Evolutionary conservation across 2,113 vertebrate genomes (phyloP).

Genomic region (Leiothrix lutea): DNA sequence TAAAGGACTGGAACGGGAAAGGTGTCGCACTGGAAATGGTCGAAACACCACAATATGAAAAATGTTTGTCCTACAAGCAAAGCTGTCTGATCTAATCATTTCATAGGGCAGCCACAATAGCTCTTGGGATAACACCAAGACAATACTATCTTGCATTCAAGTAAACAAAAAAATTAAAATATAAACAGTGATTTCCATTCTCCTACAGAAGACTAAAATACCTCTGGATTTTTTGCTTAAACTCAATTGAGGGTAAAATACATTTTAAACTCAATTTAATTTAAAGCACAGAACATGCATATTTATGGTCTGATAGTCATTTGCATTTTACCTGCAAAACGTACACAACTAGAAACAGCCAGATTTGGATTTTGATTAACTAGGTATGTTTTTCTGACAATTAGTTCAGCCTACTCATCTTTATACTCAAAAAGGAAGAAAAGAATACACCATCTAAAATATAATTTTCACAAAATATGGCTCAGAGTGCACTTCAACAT

Average conservation of each 20-base stretch:
- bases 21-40: conserved; percentile 33
- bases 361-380: neutral
- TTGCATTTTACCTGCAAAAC: neutral
- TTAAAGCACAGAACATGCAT: neutral
- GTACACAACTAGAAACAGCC: neutral
- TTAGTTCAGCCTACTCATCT: neutral
- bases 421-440: neutral
- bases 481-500: neutral
- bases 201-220: neutral
- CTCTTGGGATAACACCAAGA: conserved; percentile 20
- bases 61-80: conserved; percentile 20
- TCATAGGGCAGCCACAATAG: neutral
- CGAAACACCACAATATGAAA: neutral
- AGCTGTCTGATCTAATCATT: conserved; percentile 15
- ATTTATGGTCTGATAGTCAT: neutral
- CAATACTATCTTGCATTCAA: neutral
- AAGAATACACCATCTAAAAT: neutral
- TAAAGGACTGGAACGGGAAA: neutral
- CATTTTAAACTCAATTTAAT: neutral
- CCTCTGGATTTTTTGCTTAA: neutral
- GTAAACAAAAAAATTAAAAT: neutral
- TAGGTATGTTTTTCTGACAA: neutral
- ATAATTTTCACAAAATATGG: neutral
- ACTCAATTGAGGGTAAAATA: neutral
- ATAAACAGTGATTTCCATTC: neutral